Conservation (phyloP, 2,797 vertebrate genomes). For the Diglossa cyanea region DNA sequence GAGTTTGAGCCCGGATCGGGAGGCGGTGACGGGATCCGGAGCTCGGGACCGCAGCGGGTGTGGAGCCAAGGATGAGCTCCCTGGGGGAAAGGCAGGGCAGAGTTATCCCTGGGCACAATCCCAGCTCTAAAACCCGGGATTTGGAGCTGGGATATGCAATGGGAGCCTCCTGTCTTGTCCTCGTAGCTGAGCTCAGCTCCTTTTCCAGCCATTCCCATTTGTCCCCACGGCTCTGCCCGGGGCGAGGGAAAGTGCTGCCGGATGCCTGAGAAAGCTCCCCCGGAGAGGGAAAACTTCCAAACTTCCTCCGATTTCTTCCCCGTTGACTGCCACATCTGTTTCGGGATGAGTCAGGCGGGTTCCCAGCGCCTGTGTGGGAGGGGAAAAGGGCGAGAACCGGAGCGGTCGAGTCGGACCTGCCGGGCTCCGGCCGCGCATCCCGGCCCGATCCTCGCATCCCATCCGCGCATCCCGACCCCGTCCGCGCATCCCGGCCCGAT, state of each 20-base stretch:
- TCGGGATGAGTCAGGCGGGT: not conserved
- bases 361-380: not conserved
- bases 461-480: not conserved
- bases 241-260: not conserved
- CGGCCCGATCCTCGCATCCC: rapidly evolving
- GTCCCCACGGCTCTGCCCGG: not conserved
- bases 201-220: not conserved
- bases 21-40: not conserved
- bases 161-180: rapidly evolving
- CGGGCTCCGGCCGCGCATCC: not conserved
- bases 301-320: not conserved
- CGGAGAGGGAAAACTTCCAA: not conserved
- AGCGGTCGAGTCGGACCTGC: not conserved
- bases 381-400: not conserved
- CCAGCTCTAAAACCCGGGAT: not conserved
- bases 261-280: not conserved
- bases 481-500: rapidly evolving
- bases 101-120: not conserved
- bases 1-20: not conserved
- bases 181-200: not conserved
- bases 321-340: not conserved
- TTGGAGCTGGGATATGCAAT: not conserved
- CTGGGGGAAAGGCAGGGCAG: not conserved
- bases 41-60: rapidly evolving
- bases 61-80: not conserved